Evolutionary conservation across 2,888 invertebrate genomes (phyloP).

Genomic region (Sthenelais limicola): DNA sequence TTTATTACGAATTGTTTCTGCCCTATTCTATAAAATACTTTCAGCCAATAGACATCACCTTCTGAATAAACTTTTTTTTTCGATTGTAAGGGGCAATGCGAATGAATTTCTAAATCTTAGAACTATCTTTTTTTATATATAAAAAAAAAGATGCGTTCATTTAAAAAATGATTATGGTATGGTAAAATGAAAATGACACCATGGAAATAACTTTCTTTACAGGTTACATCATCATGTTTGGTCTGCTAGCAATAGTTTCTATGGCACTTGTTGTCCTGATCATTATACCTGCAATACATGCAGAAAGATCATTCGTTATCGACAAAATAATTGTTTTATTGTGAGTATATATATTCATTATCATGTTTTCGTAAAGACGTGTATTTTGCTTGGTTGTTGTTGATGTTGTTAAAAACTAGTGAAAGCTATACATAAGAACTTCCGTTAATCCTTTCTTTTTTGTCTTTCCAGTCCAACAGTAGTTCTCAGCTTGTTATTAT

Average conservation of each 20-base stretch:
- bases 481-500: not conserved
- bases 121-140: no score
- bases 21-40: not conserved
- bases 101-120: not conserved
- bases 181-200: no score
- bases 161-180: no score
- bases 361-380: not conserved
- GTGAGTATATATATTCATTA: slow-evolving; percentile 7
- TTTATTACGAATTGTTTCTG: not conserved
- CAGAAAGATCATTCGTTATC: not conserved
- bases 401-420: no score
- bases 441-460: not conserved
- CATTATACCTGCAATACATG: slow-evolving; percentile 2
- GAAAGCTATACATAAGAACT: slow-evolving; percentile 6
- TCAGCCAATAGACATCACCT: not conserved
- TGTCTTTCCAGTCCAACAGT: slow-evolving; percentile 19
- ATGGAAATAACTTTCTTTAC: no score
- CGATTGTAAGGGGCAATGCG: not conserved
- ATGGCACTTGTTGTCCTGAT: not conserved
- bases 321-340: not conserved
- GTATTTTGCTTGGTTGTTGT: no score
- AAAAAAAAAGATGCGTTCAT: no score
- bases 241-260: not conserved
- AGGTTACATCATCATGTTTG: slow-evolving; percentile 11
- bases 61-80: not conserved